Evolutionary conservation across 2,888 invertebrate species (phyloP).

Genomic region (Oligia strigilis): DNA sequence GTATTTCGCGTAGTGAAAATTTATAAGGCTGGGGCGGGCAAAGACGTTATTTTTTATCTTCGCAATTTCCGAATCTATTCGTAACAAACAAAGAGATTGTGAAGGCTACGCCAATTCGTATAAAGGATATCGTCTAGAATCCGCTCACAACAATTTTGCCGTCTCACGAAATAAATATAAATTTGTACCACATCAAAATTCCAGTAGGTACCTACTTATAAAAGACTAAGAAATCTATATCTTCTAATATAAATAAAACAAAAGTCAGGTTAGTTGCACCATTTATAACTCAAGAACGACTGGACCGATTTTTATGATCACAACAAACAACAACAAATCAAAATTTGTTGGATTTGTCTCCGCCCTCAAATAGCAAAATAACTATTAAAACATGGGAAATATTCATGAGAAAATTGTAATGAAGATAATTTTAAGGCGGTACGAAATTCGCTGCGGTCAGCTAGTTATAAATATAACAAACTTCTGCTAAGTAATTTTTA

Average conservation of each 20-base stretch:
- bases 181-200: neutral
- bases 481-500: neutral
- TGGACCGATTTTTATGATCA: neutral
- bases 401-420: neutral
- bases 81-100: neutral
- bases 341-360: no score
- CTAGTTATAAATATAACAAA: neutral
- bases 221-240: neutral
- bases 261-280: neutral
- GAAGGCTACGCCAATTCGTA: neutral
- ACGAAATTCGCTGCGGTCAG: neutral
- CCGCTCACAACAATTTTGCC: neutral
- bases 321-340: no score
- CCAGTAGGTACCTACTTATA: no score
- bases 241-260: neutral
- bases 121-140: neutral
- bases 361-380: neutral
- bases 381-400: neutral
- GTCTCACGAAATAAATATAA: neutral
- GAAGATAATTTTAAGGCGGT: neutral
- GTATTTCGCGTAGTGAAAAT: slow-evolving; percentile 6
- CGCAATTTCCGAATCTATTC: neutral
- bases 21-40: neutral
- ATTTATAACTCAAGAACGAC: neutral
- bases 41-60: neutral